Evolutionary conservation across 2,113 vertebrate species (phyloP), one percentile per base, ranked within the genome.

Genomic region (Chlorocebus sabaeus): DNA sequence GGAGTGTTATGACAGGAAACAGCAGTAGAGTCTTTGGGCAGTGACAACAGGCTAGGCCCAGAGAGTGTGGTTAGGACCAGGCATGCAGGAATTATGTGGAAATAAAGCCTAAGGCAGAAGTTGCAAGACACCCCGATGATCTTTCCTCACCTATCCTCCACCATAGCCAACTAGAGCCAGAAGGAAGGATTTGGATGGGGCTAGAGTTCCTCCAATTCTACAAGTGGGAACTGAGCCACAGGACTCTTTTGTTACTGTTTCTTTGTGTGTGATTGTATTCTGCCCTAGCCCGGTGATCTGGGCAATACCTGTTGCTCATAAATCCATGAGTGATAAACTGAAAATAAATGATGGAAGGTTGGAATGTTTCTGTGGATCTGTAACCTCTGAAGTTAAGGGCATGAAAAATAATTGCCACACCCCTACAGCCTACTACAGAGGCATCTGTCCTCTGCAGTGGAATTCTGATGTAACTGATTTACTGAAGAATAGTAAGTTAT

Each of bases 271-370:
- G 45, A 79, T 11, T 83, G 2, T 52, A n/a, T 95, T 90, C 50
- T 96, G 7, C 30, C 45, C 30, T 82, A 75, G 84, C 38, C 35
- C 83, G 50, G 52, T 92, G 88, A 68, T 82, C 80, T 90, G 20
- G 55, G 81, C 1, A 94, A 25, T 7, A 57, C 40, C 43, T 84
- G 43, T 75, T 79, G 68, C n/a, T 94, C 23, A 57, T 95, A 93
- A 95, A 93, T 76, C 17, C 43, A 85, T 38, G 72, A 88, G 43
- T n/a, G 12, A 38, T n/a, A 97, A 93, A 75, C 70, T 92, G 52
- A 92, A 79, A 86, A 87, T 16, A 55, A 73, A 59, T 8, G 68
- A 52, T 9, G 17, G 40, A 90, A 87, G 18, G n/a, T 83, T 35
- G 91, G 43, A 55, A 64, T 89, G 90, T 91, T 79, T 93, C 55